Evolutionary conservation across 2,888 invertebrate genomes (phyloP).

Genomic region (Apotomis betuletana): DNA sequence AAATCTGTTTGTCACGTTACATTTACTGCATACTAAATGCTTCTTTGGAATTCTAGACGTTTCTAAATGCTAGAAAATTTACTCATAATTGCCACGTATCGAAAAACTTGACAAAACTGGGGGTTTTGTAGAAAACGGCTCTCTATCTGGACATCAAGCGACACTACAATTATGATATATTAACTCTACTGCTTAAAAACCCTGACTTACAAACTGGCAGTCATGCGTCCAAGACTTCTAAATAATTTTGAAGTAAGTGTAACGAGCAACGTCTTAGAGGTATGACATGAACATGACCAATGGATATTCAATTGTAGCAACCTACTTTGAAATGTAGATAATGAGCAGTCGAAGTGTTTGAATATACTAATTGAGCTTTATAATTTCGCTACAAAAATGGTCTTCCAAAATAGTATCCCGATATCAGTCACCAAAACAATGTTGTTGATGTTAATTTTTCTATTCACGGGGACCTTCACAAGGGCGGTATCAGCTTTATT

Average conservation of each 20-base stretch:
- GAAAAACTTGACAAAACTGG: slow-evolving; percentile 9
- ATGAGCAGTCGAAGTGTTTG: not conserved
- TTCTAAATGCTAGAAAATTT: not conserved
- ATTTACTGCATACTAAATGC: not conserved
- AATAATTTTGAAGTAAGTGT: not conserved
- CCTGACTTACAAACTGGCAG: slow-evolving; percentile 7
- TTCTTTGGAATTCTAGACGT: not conserved
- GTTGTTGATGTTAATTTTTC: not conserved
- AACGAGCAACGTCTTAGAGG: not conserved
- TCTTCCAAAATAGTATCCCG: not conserved
- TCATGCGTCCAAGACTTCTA: not conserved
- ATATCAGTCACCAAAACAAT: not conserved
- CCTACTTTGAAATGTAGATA: not conserved
- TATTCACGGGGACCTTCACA: slow-evolving; percentile 11
- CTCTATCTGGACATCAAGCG: not conserved
- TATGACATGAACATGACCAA: not conserved
- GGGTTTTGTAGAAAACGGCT: not conserved
- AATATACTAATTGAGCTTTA: not conserved
- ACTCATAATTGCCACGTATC: not conserved
- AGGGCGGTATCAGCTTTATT: too few species aligned
- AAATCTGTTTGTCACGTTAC: not conserved
- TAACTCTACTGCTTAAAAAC: not conserved
- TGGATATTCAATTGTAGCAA: too few species aligned
- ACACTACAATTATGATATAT: not conserved
- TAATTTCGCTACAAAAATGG: not conserved